Evolutionary conservation across 2,888 invertebrate genomes (phyloP), one percentile per base, ranked within the genome.

Genomic region (Achlya flavicornis): DNA sequence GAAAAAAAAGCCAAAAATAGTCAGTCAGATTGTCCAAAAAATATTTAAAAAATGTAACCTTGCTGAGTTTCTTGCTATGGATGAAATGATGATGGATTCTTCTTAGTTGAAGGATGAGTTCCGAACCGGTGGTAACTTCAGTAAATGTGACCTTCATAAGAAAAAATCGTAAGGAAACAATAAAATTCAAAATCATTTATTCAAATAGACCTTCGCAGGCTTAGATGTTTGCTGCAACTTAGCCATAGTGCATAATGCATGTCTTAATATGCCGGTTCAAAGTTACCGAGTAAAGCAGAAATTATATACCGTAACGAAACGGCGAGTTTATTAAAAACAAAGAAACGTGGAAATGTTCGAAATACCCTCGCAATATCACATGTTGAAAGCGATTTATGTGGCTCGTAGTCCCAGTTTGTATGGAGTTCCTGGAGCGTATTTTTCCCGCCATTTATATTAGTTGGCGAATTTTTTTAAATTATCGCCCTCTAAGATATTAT

Each of bases 271-370:
- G 48, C n/a, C 48, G 16, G n/a, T n/a, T 14, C 7, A 48, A 53
- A 53, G 53, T 53, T 53, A 19, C 19, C 41, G 12, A 12, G 53
- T 19, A 53, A 19, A 53, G n/a, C 19, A 10, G 19, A 53, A 16
- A 53, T 53, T 46, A 48, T 19, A 48, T 5, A 53, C 19, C 10
- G 53, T 53, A 53, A 53, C 53, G 19, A 53, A 19, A 19, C 19
- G 19, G 53, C 10, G 53, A 48, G 19, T 53, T 53, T 53, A 53
- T 53, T 53, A 53, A 48, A 48, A 53, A 19, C 53, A 53, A 53
- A 53, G 53, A 19, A 53, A 19, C 53, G 10, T 1, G 19, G 53
- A 53, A 53, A 19, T 19, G 19, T 19, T 53, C 19, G 53, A 16
- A 53, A 53, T 53, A 7, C 53, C 19, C 19, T 16, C 53, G 53